Base-by-base conservation (phyloP, 2,888 invertebrate genomes). In the Ischnus inquisitorius region DNA sequence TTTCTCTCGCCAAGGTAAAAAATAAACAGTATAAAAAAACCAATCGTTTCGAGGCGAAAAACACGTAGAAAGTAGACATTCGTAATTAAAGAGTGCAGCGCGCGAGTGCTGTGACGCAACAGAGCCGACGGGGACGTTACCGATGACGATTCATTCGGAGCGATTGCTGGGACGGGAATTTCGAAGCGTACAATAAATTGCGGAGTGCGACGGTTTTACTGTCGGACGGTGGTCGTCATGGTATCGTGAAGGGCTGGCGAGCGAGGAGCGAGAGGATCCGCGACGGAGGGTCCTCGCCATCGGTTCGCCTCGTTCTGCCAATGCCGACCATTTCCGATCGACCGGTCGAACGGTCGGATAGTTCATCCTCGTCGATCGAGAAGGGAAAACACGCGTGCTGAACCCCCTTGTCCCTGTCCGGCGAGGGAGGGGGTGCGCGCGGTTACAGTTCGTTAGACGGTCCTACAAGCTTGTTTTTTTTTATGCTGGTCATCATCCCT, bases 301-400 rank as follows among this genome's bases (percentile, higher is more conserved):
- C 71, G 8, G 14, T 71, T 72, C 69, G 64, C 62, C 75, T 72
- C 75, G 79, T 83, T 83, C 71, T 72, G 71, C 79, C 67, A 54
- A 79, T 80, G 84, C 83, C 72, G 79, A 79, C 80, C 80, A 85
- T 86, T 87, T 84, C 82, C 82, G 83, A 84, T 79, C 82, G 84
- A 75, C 74, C 54, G 68, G n/a, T n/a, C n/a, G n/a, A 80, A 62
- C 74, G 72, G 67, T 67, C 57, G 67, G 74, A 54, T 67, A 62
- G 19, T 57, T 34, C 19, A 6, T 16, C 14, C 41, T 74, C 74
- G 75, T 81, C 82, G 84, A 79, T 82, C 76, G 60, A 54, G 57
- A 74, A 60, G 39, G 77, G 54, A 77, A 65, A 62, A 54, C 64
- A 28, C 64, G 62, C 64, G 62, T 41, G 48, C 28, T 25, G 48